Evolutionary conservation across 2,113 vertebrate genomes (phyloP).

Genomic region (Scophthalmus maximus): DNA sequence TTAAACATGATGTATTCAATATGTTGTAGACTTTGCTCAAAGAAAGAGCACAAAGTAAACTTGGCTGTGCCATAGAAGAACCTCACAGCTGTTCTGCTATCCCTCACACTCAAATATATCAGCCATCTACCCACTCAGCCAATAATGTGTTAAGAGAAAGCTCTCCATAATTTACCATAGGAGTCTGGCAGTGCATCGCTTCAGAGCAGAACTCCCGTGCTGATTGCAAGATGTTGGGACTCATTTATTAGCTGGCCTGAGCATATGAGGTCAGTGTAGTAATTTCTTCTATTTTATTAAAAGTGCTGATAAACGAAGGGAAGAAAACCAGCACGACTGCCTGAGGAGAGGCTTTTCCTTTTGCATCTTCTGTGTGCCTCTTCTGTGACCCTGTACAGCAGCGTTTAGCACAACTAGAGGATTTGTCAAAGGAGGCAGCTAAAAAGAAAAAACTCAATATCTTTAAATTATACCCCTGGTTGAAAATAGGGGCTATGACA

Average conservation of each 20-base stretch:
- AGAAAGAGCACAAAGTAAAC: conserved; percentile 49
- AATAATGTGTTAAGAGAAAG: conserved; percentile 62
- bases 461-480: conserved; percentile 57
- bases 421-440: conserved; percentile 36
- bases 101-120: conserved; percentile 43
- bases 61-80: conserved; percentile 38
- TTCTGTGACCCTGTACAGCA: conserved; percentile 18
- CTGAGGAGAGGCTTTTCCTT: conserved; percentile 33
- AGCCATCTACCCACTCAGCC: conserved; percentile 51
- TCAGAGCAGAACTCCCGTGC: conserved; percentile 41
- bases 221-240: conserved; percentile 43
- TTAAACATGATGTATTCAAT: conserved; percentile 20
- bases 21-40: conserved; percentile 20
- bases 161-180: conserved; percentile 55
- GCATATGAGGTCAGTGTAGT: conserved; percentile 47
- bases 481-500: conserved; percentile 49
- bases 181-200: conserved; percentile 44
- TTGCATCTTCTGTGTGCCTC: conserved; percentile 22
- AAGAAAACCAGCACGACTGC: conserved; percentile 1
- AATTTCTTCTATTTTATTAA: conserved; percentile 41
- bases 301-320: conserved; percentile 36
- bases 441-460: conserved; percentile 19
- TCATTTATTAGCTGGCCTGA: conserved; percentile 47
- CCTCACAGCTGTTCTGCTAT: conserved; percentile 60
- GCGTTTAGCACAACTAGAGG: background rate